These are phyloP conservation scores for Amblyjoppa proteus DNA, from an alignment of 2,888 invertebrate genomes.

Conservation along the genomic window DNA sequence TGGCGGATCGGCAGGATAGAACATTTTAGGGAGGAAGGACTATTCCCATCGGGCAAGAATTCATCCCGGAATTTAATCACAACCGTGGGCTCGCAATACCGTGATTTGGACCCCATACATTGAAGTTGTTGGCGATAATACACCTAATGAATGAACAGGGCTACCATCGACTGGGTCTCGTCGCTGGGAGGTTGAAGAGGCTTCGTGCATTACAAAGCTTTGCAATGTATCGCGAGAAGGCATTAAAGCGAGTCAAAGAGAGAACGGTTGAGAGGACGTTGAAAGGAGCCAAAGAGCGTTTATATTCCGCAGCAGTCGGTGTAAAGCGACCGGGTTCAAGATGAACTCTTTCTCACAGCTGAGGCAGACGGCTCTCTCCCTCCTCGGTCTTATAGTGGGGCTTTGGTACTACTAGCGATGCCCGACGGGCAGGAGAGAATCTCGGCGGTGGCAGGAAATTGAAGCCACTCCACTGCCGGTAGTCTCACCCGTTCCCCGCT, in stretches of 20 bases:
- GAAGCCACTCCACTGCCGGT: constrained; percentile 69
- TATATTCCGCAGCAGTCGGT: constrained; percentile 11
- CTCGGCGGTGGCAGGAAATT: constrained; percentile 76
- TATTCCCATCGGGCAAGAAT: no score
- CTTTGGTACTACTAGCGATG: constrained; percentile 61
- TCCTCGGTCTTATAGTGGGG: constrained; percentile 48
- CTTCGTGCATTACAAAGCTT: not conserved
- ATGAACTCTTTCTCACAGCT: constrained; percentile 49
- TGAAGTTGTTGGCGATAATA: no score
- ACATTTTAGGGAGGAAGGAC: no score
- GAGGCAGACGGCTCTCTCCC: constrained; percentile 8
- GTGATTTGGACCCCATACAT: no score
- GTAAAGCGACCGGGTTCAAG: constrained; percentile 18
- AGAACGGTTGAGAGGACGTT: constrained; percentile 1
- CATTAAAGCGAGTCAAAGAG: constrained; percentile 3
- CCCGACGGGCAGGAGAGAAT: constrained; percentile 71
- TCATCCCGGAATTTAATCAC: no score
- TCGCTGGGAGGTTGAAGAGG: no score
- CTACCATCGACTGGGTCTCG: no score
- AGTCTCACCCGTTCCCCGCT: constrained; percentile 17
- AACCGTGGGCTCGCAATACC: no score
- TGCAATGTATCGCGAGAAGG: not conserved
- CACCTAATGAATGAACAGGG: no score
- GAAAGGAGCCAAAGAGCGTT: constrained; percentile 18
- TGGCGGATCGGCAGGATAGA: no score